Evolutionary conservation across 2,113 vertebrate genomes (phyloP), one percentile per base, ranked within the genome.

Genomic region (Clarias batrachus): DNA sequence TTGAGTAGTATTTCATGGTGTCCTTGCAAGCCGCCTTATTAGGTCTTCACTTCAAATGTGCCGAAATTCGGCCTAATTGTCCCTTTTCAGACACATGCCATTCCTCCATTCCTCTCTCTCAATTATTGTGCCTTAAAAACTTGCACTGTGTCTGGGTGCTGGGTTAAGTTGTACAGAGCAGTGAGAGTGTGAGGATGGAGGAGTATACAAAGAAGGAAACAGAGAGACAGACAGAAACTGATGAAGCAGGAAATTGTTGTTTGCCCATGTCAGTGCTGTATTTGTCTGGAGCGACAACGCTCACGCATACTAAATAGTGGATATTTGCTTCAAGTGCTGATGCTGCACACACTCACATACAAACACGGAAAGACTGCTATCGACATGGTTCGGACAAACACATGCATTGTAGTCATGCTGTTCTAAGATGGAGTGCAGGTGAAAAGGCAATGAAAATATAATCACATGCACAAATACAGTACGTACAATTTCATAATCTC

Each of bases 241-340:
- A 87, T 87, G 88, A 86, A 89, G 86, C 88, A 87, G 83, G 83
- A 89, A 89, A 89, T 87, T 87, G 80, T 65, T 80, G 86, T 87
- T 89, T 87, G 66, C 79, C 74, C 62, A 17, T 83, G 86, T 82
- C 85, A 78, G 77, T 54, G 82, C 68, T 82, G 30, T 76, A 37
- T 89, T 89, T 87, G 70, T 85, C 80, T 82, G 82, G 84, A 84
- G n/a, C 60, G 4, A 33, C 80, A 48, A 57, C 54, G 68, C 76
- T 74, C 80, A 62, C 84, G 7, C 60, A 70, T 63, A 85, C 60
- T 65, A 41, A 88, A 85, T 25, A 30, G 79, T 17, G n/a, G 27
- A 30, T 78, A 41, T 79, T 70, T 82, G 41, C 23, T 52, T 59
- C 59, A 27, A 63, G 57, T 56, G 25, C 60, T 30, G 63, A 30